A percentile compares a stretch with the other conserved stretches of the same genome.
These are phyloP conservation scores for Mimumesa dahlbomi DNA, from an alignment of 2,888 invertebrate species.

Conservation along the genomic window DNA sequence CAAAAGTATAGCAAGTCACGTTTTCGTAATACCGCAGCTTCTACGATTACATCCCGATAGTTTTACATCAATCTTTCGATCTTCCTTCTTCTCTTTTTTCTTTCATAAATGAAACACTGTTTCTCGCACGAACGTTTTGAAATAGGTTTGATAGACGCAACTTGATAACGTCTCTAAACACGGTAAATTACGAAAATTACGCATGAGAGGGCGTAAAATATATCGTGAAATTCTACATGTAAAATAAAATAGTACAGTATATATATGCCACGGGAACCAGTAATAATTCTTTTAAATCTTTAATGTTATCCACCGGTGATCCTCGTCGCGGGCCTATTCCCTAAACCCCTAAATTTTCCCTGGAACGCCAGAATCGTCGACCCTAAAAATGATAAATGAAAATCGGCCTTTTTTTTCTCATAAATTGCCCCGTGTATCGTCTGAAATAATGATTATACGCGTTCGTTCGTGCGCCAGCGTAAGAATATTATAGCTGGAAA, in stretches of 20 bases:
- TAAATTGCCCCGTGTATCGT: conserved; percentile 14
- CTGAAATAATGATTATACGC: conserved; percentile 10
- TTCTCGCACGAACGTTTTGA: background rate
- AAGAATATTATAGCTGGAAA: background rate
- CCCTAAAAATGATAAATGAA: conserved; percentile 21
- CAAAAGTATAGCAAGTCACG: conserved; percentile 12
- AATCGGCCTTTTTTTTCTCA: conserved; percentile 9
- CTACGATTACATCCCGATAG: background rate
- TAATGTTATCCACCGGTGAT: conserved; percentile 23
- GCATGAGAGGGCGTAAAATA: conserved; percentile 1
- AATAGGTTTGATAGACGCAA: background rate
- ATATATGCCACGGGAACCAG: conserved; percentile 5
- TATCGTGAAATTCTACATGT: background rate
- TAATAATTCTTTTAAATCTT: conserved; percentile 42
- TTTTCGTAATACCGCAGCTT: background rate
- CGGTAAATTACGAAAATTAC: conserved; percentile 14
- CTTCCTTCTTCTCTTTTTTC: background rate
- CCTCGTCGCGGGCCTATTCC: conserved; percentile 6
- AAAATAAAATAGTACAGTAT: background rate
- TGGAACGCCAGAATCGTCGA: background rate
- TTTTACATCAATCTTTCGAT: conserved; percentile 10
- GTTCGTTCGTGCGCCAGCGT: background rate
- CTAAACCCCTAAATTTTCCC: background rate
- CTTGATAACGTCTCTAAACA: background rate
- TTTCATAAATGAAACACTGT: background rate